Base-by-base conservation (phyloP, 2,888 invertebrate species). In the Xanthorhoe designata region DNA sequence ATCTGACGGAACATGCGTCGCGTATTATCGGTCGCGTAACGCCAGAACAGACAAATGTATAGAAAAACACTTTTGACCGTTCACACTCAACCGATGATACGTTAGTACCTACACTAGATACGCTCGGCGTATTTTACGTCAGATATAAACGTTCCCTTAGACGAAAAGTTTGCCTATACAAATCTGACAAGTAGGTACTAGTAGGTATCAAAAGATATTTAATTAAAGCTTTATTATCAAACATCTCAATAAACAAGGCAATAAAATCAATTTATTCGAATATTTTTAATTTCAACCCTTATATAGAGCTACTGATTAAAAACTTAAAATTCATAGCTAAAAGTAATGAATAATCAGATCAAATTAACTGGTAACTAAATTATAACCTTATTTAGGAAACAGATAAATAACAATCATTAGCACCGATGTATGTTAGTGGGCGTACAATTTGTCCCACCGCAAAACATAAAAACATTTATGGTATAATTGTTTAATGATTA, bases 401-500 rank as follows among this genome's bases (percentile, higher is more conserved):
- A 24, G 5, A 32, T 56, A 18, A 54, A 38, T 38, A 54, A 24
- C 13, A 17, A 47, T 17, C 47, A 47, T 47, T 35, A 58, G 18
- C 35, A 50, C 49, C 10, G 4, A 47, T 18, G 49, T 18, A 17
- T 10, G 2, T 15, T 5, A 42, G 76, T 75, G 69, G 75, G 78
- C 45, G 77, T 73, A 73, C 45, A 67, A 61, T 66, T 61, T 65
- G 65, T 65, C 60, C 29, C 19, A 66, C 65, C 65, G 61, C 66
- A 71, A 68, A 64, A 63, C 60, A 69, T 74, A 74, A 72, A 71
- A 64, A 58, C 70, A 78, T 80, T 81, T 84, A 87, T 87, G 86
- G 85, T 74, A 78, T 82, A 83, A 87, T 85, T 80, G 74, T 61
- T 63, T 72, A 72, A 74, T 71, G 70, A 64, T 63, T 56, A 78